Evolutionary conservation across 2,888 invertebrate genomes (phyloP).

Genomic region (Acleris holmiana): DNA sequence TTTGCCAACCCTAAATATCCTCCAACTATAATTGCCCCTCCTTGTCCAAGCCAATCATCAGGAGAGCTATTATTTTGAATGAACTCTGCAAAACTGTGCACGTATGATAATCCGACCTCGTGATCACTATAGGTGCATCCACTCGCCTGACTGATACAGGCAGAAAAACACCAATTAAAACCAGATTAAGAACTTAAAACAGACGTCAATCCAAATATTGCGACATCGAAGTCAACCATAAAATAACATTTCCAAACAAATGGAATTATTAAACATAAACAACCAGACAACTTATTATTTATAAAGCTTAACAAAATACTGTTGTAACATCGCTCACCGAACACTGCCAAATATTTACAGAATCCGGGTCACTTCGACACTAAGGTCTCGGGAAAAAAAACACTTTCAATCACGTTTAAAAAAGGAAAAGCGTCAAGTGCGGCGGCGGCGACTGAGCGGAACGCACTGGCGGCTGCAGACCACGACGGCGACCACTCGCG

Average conservation of each 20-base stretch:
- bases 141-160: too few species aligned
- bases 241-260: too few species aligned
- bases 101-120: not conserved
- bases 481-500: constrained; percentile 40
- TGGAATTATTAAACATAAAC: too few species aligned
- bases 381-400: constrained; percentile 22
- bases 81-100: constrained; percentile 7
- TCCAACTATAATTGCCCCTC: constrained; percentile 12
- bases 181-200: too few species aligned
- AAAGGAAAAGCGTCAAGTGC: constrained; percentile 44
- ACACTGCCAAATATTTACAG: constrained; percentile 8
- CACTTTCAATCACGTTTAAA: constrained; percentile 28
- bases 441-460: constrained; percentile 57
- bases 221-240: too few species aligned
- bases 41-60: constrained; percentile 19
- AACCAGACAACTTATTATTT: not conserved
- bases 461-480: constrained; percentile 55
- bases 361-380: constrained; percentile 28
- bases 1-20: not conserved
- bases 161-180: too few species aligned
- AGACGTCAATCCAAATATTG: too few species aligned
- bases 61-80: constrained; percentile 23
- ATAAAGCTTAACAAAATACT: not conserved
- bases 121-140: not conserved
- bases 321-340: constrained; percentile 21